These are phyloP conservation scores for Caenorhabditis uteleia DNA, from an alignment of 2,888 invertebrate species.

Conservation along the genomic window DNA sequence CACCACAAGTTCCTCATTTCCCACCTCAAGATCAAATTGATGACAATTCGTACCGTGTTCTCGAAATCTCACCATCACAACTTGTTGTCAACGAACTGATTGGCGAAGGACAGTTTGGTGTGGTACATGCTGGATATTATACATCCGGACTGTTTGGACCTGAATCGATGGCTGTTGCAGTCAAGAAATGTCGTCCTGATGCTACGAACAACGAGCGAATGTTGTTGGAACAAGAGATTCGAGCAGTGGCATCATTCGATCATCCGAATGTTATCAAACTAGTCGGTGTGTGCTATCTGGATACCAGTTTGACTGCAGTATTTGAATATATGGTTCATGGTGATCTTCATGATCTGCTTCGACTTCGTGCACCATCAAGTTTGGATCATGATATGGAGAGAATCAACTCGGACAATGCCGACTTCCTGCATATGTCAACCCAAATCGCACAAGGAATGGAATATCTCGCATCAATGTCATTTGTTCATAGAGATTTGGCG, in stretches of 20 bases:
- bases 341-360: conserved; percentile 92
- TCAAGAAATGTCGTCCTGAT: conserved; percentile 43
- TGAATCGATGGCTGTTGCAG: conserved; percentile 46
- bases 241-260: conserved; percentile 83
- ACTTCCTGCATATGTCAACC: conserved; percentile 87
- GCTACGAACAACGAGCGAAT: conserved; percentile 44
- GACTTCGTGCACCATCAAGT: conserved; percentile 82
- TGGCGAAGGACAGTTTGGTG: conserved; percentile 93
- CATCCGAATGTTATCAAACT: conserved; percentile 95
- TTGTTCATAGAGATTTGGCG: conserved; percentile 93
- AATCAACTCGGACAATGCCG: conserved; percentile 75
- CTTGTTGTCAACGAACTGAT: conserved; percentile 82
- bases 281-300: conserved; percentile 71
- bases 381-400: conserved; percentile 75
- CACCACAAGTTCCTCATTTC: conserved; percentile 67
- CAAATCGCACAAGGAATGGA: conserved; percentile 82
- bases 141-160: conserved; percentile 30
- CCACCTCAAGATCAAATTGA: conserved; percentile 70
- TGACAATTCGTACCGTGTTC: conserved; percentile 71
- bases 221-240: conserved; percentile 49
- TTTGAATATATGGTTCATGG: conserved; percentile 75
- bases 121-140: conserved; percentile 42
- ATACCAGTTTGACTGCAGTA: conserved; percentile 33
- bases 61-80: conserved; percentile 55
- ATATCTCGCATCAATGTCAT: conserved; percentile 80